Conservation (phyloP, 2,797 vertebrate species). For the Odontamblyopus lacepedii region DNA sequence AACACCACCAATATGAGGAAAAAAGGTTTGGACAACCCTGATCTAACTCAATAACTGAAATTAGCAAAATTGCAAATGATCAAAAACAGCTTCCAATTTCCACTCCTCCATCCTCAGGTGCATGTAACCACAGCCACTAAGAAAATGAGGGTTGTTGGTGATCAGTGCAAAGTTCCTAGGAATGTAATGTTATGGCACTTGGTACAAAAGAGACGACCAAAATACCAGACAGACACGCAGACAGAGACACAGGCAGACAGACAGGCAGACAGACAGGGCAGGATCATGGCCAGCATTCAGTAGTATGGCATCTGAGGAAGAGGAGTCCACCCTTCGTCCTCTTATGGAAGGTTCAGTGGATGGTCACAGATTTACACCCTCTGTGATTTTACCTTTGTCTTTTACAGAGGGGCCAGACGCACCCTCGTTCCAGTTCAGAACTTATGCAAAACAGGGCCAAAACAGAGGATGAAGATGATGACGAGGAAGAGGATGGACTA, state of each 20-base stretch:
- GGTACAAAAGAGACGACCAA: constrained; percentile 75
- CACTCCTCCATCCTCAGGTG: constrained; percentile 23
- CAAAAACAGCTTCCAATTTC: background rate
- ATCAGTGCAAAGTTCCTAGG: constrained; percentile 76
- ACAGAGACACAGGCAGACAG: constrained; percentile 34
- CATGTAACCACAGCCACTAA: constrained; percentile 60
- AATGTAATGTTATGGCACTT: constrained; percentile 84
- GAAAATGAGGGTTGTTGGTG: constrained; percentile 48
- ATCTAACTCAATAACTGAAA: too few relatives aligned
- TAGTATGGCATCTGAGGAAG: constrained; percentile 78
- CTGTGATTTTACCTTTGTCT: constrained; percentile 40
- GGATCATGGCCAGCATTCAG: constrained; percentile 79
- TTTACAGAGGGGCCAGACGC: constrained; percentile 70
- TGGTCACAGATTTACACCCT: constrained; percentile 44
- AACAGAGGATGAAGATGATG: constrained; percentile 25
- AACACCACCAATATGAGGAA: too few relatives aligned
- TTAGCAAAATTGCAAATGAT: too few relatives aligned
- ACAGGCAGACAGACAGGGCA: constrained; percentile 55
- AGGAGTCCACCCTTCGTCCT: constrained; percentile 36
- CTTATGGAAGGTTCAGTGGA: constrained; percentile 62
- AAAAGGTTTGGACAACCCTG: too few relatives aligned
- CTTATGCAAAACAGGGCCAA: constrained; percentile 30
- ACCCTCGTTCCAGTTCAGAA: constrained; percentile 59
- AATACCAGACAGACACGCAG: constrained; percentile 41
- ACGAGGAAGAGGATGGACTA: constrained; percentile 32